A percentile compares a stretch with the other conserved stretches of the same genome.
These are phyloP conservation scores for Cataglyphis cursor DNA, from an alignment of 2,888 invertebrate genomes.

Conservation along the genomic window DNA sequence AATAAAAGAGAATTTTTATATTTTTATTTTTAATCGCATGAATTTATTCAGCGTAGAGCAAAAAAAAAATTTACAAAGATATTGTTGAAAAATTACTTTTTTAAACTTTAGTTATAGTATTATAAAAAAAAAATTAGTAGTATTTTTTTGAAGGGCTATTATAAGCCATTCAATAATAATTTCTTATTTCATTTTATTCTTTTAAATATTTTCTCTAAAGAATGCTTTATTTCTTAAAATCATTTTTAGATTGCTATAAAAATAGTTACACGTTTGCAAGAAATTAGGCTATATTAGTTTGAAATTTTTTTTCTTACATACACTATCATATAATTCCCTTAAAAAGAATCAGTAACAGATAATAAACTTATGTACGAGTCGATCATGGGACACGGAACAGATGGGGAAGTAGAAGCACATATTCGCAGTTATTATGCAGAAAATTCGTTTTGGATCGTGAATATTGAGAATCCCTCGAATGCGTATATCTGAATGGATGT, in stretches of 20 bases:
- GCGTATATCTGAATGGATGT: conserved; percentile 52
- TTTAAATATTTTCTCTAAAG: not conserved
- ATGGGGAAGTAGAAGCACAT: not conserved
- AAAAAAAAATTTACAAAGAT: not conserved
- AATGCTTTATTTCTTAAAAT: not conserved
- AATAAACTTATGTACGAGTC: conserved; percentile 19
- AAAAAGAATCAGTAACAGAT: conserved; percentile 22
- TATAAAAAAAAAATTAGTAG: not conserved
- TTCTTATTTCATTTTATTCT: not conserved
- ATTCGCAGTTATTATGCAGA: conserved; percentile 35
- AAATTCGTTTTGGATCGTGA: conserved; percentile 54
- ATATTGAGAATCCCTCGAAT: conserved; percentile 49
- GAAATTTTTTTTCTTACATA: not conserved
- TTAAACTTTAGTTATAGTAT: not conserved
- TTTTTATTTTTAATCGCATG: not conserved
- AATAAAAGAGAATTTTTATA: not conserved
- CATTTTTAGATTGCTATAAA: not conserved
- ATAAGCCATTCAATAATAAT: not conserved
- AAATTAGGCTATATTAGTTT: not conserved
- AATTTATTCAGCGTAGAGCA: not conserved
- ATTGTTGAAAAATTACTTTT: not conserved
- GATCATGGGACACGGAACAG: not conserved
- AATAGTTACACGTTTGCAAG: not conserved
- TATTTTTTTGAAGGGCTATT: not conserved
- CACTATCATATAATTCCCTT: not conserved